Conservation (phyloP, 2,888 invertebrate genomes). For the Pandemis corylana region DNA sequence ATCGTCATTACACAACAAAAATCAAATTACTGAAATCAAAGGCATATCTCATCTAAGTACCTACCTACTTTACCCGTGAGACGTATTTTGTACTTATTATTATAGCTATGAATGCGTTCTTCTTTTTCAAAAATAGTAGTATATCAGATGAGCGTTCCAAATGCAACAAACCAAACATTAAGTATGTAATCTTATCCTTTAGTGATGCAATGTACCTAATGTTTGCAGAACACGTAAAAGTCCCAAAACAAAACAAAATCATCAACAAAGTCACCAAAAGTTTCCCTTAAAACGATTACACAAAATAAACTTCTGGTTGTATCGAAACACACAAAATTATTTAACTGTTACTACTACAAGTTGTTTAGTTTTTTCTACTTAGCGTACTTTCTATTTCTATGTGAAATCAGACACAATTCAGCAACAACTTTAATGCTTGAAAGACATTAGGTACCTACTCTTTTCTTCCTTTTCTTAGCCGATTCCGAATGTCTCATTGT, state of each 20-base stretch:
- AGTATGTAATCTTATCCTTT: not conserved
- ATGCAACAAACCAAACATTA: not conserved
- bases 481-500: too few relatives aligned
- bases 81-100: not conserved
- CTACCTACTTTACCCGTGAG: not conserved
- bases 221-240: not conserved
- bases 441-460: too few relatives aligned
- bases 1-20: not conserved
- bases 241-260: too few relatives aligned
- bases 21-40: constrained; percentile 14
- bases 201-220: not conserved
- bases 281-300: not conserved
- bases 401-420: too few relatives aligned
- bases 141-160: not conserved
- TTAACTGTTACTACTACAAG: too few relatives aligned
- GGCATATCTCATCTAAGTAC: constrained; percentile 8
- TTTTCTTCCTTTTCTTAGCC: too few relatives aligned
- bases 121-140: not conserved
- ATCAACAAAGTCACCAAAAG: not conserved
- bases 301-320: not conserved
- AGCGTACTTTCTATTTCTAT: too few relatives aligned
- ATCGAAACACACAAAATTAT: not conserved
- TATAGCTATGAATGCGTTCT: not conserved
- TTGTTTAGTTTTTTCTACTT: too few relatives aligned
- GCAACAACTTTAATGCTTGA: too few relatives aligned